Evolutionary conservation across 2,113 vertebrate genomes (phyloP), one percentile per base, ranked within the genome.

Genomic region (Podilymbus podiceps): DNA sequence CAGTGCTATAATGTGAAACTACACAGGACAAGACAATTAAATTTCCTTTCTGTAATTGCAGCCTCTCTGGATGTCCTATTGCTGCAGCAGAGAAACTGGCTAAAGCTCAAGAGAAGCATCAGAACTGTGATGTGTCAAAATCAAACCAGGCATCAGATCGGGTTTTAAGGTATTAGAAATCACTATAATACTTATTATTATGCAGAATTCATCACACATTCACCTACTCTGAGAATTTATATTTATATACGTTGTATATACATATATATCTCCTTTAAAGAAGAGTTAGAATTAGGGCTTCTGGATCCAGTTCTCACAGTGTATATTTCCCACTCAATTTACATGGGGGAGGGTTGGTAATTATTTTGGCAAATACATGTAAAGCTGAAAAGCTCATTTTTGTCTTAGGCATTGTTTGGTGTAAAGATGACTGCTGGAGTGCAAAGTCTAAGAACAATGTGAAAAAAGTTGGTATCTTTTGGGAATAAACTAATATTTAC

Each of bases 21-120:
- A 20, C 42, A 33, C 44, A 91, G 89, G 94, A 96, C 85, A 88
- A 87, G 93, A 94, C 94, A 71, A 85, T 94, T 97, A 95, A 96
- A 93, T 94, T 86, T 96, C 85, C 89, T 94, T 95, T 98, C 97
- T 98, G 91, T 98, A 89, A 56, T 98, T 98, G 90, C 98, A 99
- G 99, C 98, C 99, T 99, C 97, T 99, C 99, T 25, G 99, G 99
- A 97, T 99, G 99, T 98, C 99, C 99, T 82, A 99, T 99, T 80
- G 99, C 99, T 94, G 99, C 99, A 67, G 99, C 99, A 47, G 99
- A 99, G 98, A 99, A 99, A 97, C 97, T 99, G 98, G 99, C 99
- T 81, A 99, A 99, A 98, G 99, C 98, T 95, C 99, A 99, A 93
- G 99, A 99, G 97, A 99, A 99, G 92, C 99, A 99, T 98, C 99